phyloP scores from a whole-genome alignment of 2,113 vertebrate species.

The Leptocoma aspasia region DNA sequence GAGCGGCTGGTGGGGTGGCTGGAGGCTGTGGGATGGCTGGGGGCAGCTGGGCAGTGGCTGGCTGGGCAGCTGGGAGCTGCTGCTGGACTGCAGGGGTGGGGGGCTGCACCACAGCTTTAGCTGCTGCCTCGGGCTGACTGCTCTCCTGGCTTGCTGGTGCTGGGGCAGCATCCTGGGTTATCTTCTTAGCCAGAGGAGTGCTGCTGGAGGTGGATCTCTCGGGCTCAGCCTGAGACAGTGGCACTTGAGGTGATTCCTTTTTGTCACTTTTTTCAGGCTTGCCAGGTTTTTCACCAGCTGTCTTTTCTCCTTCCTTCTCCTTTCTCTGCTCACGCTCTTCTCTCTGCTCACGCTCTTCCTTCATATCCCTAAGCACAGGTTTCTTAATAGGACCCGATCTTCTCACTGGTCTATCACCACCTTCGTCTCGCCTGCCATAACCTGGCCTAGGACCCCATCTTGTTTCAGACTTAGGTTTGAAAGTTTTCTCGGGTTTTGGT shows the following conservation, averaged over 20 bases:
- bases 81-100: background rate
- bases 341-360: conserved; percentile 93
- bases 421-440: conserved; percentile 85
- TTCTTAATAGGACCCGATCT: conserved; percentile 97
- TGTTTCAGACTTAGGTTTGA: conserved; percentile 90
- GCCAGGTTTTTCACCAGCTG: conserved; percentile 74
- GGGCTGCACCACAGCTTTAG: conserved; percentile 49
- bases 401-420: conserved; percentile 85
- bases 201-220: conserved; percentile 48
- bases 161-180: conserved; percentile 41
- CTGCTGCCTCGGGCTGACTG: conserved; percentile 18
- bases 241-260: conserved; percentile 69
- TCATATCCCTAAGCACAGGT: conserved; percentile 95
- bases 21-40: background rate
- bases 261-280: conserved; percentile 80
- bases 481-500: conserved; percentile 88
- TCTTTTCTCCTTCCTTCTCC: conserved; percentile 86
- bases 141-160: conserved; percentile 22
- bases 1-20: background rate
- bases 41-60: conserved; percentile 10
- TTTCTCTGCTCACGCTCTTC: conserved; percentile 91
- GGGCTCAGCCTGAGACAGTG: conserved; percentile 68
- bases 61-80: background rate
- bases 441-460: conserved; percentile 91
- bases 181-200: conserved; percentile 39